Percentiles rank a stretch among this genome's conserved stretches.
Evolutionary conservation across 2,797 vertebrate species (phyloP).

Genomic region (Pangasius macronema): DNA sequence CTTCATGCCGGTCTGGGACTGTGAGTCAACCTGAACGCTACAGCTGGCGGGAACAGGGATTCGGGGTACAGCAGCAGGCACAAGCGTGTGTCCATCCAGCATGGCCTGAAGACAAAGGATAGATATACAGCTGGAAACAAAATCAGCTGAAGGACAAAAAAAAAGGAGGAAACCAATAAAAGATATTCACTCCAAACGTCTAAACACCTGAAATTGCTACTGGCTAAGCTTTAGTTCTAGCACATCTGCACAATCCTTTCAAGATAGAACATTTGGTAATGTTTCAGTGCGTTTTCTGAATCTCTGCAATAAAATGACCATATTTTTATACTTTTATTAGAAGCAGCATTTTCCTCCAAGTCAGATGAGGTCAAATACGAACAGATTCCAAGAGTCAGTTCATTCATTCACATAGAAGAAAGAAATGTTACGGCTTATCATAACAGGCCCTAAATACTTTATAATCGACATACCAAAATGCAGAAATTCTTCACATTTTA

Average conservation of each 20-base stretch:
- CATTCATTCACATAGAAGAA: slow-evolving; percentile 65
- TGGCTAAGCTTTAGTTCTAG: slow-evolving; percentile 20
- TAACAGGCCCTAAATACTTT: slow-evolving; percentile 69
- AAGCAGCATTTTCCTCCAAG: slow-evolving; percentile 55
- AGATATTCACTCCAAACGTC: slow-evolving; percentile 3
- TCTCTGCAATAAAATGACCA: slow-evolving; percentile 32
- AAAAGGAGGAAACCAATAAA: neutral
- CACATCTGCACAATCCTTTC: slow-evolving; percentile 12
- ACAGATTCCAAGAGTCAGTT: slow-evolving; percentile 56
- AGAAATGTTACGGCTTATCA: slow-evolving; percentile 71
- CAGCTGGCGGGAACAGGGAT: slow-evolving; percentile 61
- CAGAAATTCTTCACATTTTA: slow-evolving; percentile 74
- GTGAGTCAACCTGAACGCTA: slow-evolving; percentile 67
- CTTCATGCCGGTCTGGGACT: slow-evolving; percentile 64
- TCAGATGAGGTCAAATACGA: slow-evolving; percentile 66
- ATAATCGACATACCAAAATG: slow-evolving; percentile 62
- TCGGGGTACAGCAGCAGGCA: slow-evolving; percentile 53
- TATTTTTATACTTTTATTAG: slow-evolving; percentile 52
- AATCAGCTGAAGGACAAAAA: neutral
- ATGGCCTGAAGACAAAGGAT: slow-evolving; percentile 67
- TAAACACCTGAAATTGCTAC: slow-evolving; percentile 10
- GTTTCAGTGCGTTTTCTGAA: slow-evolving; percentile 28
- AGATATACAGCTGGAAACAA: slow-evolving; percentile 2
- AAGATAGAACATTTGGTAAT: slow-evolving; percentile 24
- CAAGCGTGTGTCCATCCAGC: slow-evolving; percentile 72